These are phyloP conservation scores for Rhinella marina DNA, from an alignment of 2,797 vertebrate genomes.

Conservation along the genomic window DNA sequence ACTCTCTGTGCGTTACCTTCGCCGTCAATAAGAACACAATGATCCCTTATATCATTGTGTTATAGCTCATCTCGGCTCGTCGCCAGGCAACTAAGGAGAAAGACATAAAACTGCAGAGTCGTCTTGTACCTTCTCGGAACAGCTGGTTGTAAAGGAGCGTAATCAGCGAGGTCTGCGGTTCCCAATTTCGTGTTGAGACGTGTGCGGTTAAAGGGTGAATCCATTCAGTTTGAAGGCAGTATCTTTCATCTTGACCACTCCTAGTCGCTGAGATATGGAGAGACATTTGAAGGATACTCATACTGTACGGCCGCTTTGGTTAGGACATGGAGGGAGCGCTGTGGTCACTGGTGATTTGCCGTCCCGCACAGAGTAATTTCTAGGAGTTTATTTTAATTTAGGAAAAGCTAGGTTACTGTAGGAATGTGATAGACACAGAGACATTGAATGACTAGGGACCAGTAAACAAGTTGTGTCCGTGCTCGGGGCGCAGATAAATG, in stretches of 20 bases:
- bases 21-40: slow-evolving; percentile 8
- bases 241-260: neutral
- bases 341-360: neutral
- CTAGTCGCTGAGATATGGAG: neutral
- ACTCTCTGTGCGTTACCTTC: slow-evolving; percentile 1
- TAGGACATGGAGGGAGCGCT: neutral
- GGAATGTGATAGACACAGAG: neutral
- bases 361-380: neutral
- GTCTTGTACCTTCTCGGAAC: slow-evolving; percentile 13
- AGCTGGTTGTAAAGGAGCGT: neutral
- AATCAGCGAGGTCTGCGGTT: neutral
- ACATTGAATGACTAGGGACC: neutral
- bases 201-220: neutral
- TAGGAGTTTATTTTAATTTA: neutral
- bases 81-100: neutral
- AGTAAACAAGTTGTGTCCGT: neutral
- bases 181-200: neutral
- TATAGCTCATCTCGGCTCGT: neutral
- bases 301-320: neutral
- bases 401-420: too few species aligned
- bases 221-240: neutral
- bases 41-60: neutral
- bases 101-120: neutral
- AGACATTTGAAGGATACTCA: neutral
- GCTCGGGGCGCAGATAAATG: neutral